Percentiles rank a stretch among this genome's conserved stretches.
phyloP scores from a whole-genome alignment of 2,888 invertebrate genomes.

The Platypus cylindrus region DNA sequence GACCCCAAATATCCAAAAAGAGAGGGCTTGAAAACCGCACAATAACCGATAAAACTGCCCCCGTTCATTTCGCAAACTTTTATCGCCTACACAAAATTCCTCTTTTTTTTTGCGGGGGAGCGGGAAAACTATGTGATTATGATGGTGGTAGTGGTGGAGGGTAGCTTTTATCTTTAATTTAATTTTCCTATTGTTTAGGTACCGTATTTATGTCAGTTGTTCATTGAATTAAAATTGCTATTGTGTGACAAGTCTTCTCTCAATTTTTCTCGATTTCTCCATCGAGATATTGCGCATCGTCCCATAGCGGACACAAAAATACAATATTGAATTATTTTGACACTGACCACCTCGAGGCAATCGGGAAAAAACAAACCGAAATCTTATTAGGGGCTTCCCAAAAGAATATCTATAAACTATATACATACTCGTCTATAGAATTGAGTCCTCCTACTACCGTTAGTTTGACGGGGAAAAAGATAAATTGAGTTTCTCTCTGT shows the following conservation, averaged over 20 bases:
- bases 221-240: background rate
- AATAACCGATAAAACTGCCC: slow-evolving; percentile 12
- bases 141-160: slow-evolving; percentile 10
- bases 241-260: background rate
- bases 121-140: too few species aligned
- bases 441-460: slow-evolving; percentile 4
- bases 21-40: slow-evolving; percentile 8
- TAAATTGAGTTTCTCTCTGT: slow-evolving; percentile 10
- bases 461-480: slow-evolving; percentile 10
- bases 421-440: too few species aligned
- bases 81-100: slow-evolving; percentile 10
- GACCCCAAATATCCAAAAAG: slow-evolving; percentile 7
- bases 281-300: too few species aligned
- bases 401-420: slow-evolving; percentile 7
- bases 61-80: slow-evolving; percentile 11
- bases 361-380: slow-evolving; percentile 21
- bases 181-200: slow-evolving; percentile 23
- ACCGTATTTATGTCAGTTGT: slow-evolving; percentile 12
- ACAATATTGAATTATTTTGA: slow-evolving; percentile 17
- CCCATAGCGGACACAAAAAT: slow-evolving; percentile 14
- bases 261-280: too few species aligned
- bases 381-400: slow-evolving; percentile 17
- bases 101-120: too few species aligned
- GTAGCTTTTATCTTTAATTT: slow-evolving; percentile 20
- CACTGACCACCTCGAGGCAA: slow-evolving; percentile 18